Evolutionary conservation across 2,797 vertebrate species (phyloP), one percentile per base, ranked within the genome.

Genomic region (Holocentrus rufus): DNA sequence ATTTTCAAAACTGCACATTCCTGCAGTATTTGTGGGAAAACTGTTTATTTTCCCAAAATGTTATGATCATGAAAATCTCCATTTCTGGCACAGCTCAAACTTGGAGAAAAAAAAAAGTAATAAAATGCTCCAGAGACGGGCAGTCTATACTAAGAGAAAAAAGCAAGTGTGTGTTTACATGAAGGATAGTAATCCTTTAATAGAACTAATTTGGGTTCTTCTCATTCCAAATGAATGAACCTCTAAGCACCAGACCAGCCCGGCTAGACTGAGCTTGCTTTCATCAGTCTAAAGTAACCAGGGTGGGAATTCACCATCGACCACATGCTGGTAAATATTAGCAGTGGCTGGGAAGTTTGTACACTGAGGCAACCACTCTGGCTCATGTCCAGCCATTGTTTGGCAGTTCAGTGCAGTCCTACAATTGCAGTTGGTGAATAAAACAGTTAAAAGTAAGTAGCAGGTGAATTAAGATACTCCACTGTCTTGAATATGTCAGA

Each of bases 251-350:
- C n/a, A 58, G 30, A 72, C 50, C n/a, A 57, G 52, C 9, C 9
- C 10, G 2, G 5, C 15, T 25, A 11, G 20, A 47, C 7, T 39
- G 46, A 61, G 53, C 22, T 72, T 59, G 64, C 63, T 53, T 57
- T 66, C 30, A 76, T 25, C 39, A n/a, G 47, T 44, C 46, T 18
- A 18, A 47, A 47, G 46, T 17, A 0, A 53, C 23, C 27, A 50
- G 20, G 11, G 47, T 81, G 69, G 52, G 70, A 79, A 77, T 58
- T 60, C 4, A 58, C 44, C 64, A 73, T 10, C 4, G 49, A 53
- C 6, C 62, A 56, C 39, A 66, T 50, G 47, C 65, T 49, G 39
- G 80, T 64, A 83, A 86, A 84, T 64, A 78, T 27, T 84, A 46
- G 59, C 53, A 34, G 31, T 72, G 62, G 39, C 59, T 57, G 56